These are phyloP conservation scores for Rhizoglyphus robini DNA, from an alignment of 1,140 invertebrate species.

Conservation along the genomic window DNA sequence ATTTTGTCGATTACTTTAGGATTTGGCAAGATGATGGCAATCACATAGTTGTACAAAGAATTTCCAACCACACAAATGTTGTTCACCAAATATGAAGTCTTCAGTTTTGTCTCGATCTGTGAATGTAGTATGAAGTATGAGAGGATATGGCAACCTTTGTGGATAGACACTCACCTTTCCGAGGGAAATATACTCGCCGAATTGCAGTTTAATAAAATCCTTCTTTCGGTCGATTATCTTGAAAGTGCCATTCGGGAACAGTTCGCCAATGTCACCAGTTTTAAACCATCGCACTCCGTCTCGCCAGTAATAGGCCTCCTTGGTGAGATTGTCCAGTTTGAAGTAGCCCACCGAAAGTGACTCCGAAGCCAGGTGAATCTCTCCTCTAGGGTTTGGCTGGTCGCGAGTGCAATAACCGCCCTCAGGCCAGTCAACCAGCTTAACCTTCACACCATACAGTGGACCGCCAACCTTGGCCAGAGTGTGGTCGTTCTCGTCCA, in stretches of 20 bases:
- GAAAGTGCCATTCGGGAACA: conserved; percentile 77
- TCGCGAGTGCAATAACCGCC: conserved; percentile 67
- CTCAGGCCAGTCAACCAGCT: conserved; percentile 23
- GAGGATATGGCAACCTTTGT: background rate
- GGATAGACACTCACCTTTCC: conserved; percentile 21
- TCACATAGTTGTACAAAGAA: conserved; percentile 52
- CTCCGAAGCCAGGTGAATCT: conserved; percentile 79
- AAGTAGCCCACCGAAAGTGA: conserved; percentile 88
- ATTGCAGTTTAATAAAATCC: conserved; percentile 40
- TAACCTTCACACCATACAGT: conserved; percentile 67
- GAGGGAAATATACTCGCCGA: conserved; percentile 22
- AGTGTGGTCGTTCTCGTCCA: conserved; percentile 47
- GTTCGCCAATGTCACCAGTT: conserved; percentile 90
- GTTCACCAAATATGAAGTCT: conserved; percentile 21
- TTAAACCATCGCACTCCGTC: conserved; percentile 76
- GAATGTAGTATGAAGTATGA: conserved; percentile 22
- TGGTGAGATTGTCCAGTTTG: conserved; percentile 71
- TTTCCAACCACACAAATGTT: conserved; percentile 33
- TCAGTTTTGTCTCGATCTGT: conserved; percentile 62
- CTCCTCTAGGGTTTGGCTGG: conserved; percentile 75
- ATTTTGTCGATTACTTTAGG: conserved; percentile 47
- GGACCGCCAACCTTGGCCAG: conserved; percentile 63
- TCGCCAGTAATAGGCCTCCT: conserved; percentile 69
- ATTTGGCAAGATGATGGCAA: conserved; percentile 83
- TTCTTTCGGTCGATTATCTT: conserved; percentile 74